Evolutionary conservation across 2,113 vertebrate species (phyloP), one percentile per base, ranked within the genome.

Genomic region (Dermatemys mawii): DNA sequence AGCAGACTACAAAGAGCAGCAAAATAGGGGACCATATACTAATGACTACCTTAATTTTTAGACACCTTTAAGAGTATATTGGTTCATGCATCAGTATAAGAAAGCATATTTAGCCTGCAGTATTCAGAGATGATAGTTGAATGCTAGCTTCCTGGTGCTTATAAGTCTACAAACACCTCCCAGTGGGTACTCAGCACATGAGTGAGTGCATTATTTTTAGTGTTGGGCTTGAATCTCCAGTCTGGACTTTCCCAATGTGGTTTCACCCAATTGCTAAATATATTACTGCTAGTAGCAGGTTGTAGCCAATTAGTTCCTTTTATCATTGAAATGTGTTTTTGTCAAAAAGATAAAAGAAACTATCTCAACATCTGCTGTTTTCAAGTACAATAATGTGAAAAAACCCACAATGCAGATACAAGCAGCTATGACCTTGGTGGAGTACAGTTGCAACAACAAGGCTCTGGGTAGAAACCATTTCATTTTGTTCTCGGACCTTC

Each of bases 201-300:
- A 8, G 86, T 46, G 53, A 70, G 29, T 46, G 3, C 7, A 11
- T 78, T 55, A 57, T 7, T 38, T 3, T 3, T 6, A 78, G 6
- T 6, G 19, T 70, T 3, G 17, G 1, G 2, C 86, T 88, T 14
- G 92, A 46, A 87, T 70, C 2, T 79, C 75, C 53, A 7, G 4
- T 24, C 2, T 1, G 0, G 10, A 2, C 29, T 90, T 57, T 75
- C 3, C 11, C 84, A 13, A 48, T 0, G 16, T 8, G 17, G 10
- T 27, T 32, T 60, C 12, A 60, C 57, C 57, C 57, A 60, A 60
- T 14, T 60, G 29, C 27, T 32, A 60, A 60, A 60, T 60, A 32
- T 60, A n/a, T n/a, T n/a, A n/a, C 24, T 57, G 55, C 24, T 27
- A 10, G 9, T 55, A 55, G 54, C 54, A 55, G 26, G 22, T 9